Conservation (phyloP, 2,113 vertebrate species). For the Gobio gobio region DNA sequence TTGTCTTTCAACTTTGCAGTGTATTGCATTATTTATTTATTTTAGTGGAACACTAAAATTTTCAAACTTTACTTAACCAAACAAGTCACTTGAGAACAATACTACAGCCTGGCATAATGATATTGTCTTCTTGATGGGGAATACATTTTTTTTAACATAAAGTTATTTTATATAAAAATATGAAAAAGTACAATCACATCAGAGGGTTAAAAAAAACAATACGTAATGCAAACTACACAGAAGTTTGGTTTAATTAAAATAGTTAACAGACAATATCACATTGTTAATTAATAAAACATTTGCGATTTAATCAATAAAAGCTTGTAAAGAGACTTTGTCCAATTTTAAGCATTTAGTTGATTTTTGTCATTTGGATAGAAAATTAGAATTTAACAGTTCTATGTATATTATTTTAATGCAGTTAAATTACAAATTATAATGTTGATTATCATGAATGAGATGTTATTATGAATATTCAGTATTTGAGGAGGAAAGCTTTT, state of each 20-base stretch:
- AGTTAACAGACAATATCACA: no score
- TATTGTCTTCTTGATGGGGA: neutral
- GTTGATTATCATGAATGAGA: neutral
- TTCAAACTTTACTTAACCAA: neutral
- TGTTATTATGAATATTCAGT: neutral
- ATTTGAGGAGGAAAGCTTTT: neutral
- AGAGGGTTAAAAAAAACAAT: neutral
- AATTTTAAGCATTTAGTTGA: neutral
- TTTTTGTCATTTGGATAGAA: no score
- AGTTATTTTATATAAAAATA: constrained; percentile 10
- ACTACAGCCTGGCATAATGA: neutral
- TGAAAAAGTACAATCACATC: neutral
- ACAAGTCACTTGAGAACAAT: neutral
- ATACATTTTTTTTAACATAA: neutral
- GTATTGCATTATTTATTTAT: neutral
- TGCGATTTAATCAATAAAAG: neutral
- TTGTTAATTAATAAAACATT: neutral
- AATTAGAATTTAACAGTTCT: neutral
- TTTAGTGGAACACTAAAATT: neutral
- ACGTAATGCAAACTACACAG: neutral
- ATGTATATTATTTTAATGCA: neutral
- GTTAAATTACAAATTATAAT: neutral
- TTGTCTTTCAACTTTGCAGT: neutral
- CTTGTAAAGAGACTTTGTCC: neutral
- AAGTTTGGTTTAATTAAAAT: neutral